Evolutionary conservation across 1,140 invertebrate species (phyloP).

Genomic region (Varroa destructor): DNA sequence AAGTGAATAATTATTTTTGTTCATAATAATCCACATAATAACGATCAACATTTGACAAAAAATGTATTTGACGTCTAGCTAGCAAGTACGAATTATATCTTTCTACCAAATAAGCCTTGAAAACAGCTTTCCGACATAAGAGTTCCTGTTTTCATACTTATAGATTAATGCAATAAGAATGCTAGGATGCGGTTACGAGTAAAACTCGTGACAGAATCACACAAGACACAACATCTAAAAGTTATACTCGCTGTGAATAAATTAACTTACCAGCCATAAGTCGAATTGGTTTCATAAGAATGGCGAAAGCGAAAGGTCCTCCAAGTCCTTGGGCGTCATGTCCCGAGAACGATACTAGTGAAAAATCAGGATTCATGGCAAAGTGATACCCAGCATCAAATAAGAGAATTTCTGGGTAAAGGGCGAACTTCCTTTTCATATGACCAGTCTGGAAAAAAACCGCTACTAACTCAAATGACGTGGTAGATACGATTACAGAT

Average conservation of each 20-base stretch:
- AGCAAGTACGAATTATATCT: too few relatives aligned
- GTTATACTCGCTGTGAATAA: too few relatives aligned
- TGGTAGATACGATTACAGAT: conserved; percentile 3
- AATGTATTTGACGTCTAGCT: too few relatives aligned
- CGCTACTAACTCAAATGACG: conserved; percentile 10
- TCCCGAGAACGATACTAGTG: conserved; percentile 24
- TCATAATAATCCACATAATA: neutral
- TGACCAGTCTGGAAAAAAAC: conserved; percentile 25
- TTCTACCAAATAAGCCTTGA: too few relatives aligned
- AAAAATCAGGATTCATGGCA: conserved; percentile 27
- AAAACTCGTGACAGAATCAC: too few relatives aligned
- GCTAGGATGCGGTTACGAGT: too few relatives aligned
- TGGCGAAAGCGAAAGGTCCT: conserved; percentile 27
- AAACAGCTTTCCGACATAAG: too few relatives aligned
- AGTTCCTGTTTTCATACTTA: too few relatives aligned
- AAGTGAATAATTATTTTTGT: too few relatives aligned
- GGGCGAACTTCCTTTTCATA: conserved; percentile 24
- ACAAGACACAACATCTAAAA: too few relatives aligned
- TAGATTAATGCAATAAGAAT: too few relatives aligned
- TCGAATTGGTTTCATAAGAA: conserved; percentile 24
- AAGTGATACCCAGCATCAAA: conserved; percentile 27
- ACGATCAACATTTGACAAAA: neutral
- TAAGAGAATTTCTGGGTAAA: conserved; percentile 21
- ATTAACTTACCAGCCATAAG: conserved; percentile 14
- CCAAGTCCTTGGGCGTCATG: conserved; percentile 23